phyloP scores from a whole-genome alignment of 2,797 vertebrate species.

The Carcharodon carcharias region DNA sequence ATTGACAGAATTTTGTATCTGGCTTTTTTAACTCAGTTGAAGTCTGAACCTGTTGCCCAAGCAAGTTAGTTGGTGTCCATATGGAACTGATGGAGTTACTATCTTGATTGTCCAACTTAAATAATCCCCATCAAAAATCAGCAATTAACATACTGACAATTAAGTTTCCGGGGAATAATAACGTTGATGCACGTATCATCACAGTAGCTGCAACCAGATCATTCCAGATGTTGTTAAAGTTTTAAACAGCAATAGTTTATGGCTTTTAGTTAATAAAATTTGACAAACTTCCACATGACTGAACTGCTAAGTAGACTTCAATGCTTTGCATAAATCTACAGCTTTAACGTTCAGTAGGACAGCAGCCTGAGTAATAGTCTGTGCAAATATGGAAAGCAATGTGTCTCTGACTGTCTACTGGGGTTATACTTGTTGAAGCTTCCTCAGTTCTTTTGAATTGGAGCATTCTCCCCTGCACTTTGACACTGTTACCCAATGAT shows the following conservation, averaged over 20 bases:
- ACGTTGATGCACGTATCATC: not conserved
- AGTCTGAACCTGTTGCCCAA: not conserved
- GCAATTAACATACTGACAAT: not conserved
- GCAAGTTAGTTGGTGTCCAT: not conserved
- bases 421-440: not conserved
- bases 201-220: too few relatives aligned
- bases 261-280: not conserved
- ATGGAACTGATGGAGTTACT: not conserved
- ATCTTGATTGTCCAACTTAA: not conserved
- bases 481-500: not conserved
- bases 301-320: not conserved
- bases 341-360: not conserved
- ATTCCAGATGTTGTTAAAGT: not conserved
- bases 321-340: not conserved
- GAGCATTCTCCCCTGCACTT: not conserved
- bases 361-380: not conserved
- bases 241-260: not conserved
- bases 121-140: not conserved
- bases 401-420: not conserved
- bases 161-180: not conserved
- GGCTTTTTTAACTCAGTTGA: not conserved
- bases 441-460: not conserved
- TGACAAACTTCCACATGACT: not conserved
- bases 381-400: not conserved
- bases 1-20: not conserved